Evolutionary conservation across 2,797 vertebrate species (phyloP).

Genomic region (Alca torda): DNA sequence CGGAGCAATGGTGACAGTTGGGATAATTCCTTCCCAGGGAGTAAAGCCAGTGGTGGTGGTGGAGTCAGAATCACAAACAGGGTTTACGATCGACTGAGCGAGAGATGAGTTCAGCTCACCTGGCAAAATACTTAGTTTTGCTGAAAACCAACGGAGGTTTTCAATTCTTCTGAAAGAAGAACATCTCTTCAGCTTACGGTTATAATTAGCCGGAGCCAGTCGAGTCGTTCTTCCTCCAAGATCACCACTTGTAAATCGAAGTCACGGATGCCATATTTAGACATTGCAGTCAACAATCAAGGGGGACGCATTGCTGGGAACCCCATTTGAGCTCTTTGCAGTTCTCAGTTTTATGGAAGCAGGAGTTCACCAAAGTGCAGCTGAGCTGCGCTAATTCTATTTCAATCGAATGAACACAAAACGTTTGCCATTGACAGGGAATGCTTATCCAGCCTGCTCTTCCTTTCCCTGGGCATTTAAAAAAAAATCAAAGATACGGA

Average conservation of each 20-base stretch:
- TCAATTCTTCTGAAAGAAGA: not conserved
- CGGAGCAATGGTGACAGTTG: not conserved
- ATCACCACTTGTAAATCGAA: not conserved
- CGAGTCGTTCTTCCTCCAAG: not conserved
- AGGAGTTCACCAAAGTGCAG: not conserved
- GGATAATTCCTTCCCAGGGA: not conserved
- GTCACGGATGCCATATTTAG: not conserved
- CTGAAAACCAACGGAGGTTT: not conserved
- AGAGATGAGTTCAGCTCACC: not conserved
- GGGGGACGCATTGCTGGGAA: not conserved
- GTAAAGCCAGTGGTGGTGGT: not conserved
- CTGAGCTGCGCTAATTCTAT: not conserved
- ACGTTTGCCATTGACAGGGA: not conserved
- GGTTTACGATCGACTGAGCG: not conserved
- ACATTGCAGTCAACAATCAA: not conserved
- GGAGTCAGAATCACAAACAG: not conserved
- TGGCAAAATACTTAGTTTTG: not conserved
- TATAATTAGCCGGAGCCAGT: not conserved
- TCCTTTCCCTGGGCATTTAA: conserved; percentile 12
- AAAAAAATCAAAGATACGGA: conserved; percentile 7
- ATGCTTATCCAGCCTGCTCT: not conserved
- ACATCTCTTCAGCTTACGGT: not conserved
- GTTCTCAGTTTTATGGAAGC: not conserved
- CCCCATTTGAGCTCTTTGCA: not conserved
- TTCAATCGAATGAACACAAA: not conserved